phyloP scores from a whole-genome alignment of 2,113 vertebrate species.

The Thalassoma bifasciatum region DNA sequence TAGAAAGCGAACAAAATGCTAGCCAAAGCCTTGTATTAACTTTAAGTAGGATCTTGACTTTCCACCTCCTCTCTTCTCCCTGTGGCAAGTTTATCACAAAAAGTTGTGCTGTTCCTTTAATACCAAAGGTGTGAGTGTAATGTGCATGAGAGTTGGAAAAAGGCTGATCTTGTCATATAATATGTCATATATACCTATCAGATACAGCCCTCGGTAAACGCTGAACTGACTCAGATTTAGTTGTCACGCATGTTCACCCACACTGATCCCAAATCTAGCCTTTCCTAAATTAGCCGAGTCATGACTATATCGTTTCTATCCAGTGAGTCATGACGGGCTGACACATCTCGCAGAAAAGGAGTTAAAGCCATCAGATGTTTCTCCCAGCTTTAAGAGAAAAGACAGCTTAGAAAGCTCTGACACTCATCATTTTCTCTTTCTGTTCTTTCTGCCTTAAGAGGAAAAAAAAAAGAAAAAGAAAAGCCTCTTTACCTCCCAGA shows the following conservation, averaged over 20 bases:
- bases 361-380: constrained; percentile 61
- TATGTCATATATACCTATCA: constrained; percentile 15
- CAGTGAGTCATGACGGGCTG: constrained; percentile 46
- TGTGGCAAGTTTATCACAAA: too few relatives aligned
- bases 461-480: constrained; percentile 45
- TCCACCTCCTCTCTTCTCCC: too few relatives aligned
- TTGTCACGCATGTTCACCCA: constrained; percentile 25
- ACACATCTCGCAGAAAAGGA: constrained; percentile 53
- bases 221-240: constrained; percentile 44
- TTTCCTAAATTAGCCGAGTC: constrained; percentile 61
- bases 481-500: constrained; percentile 74
- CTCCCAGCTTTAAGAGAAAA: constrained; percentile 65
- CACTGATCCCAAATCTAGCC: constrained; percentile 48
- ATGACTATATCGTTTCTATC: constrained; percentile 46
- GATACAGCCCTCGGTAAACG: not conserved
- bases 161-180: not conserved
- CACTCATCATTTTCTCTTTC: constrained; percentile 59
- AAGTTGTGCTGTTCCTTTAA: not conserved
- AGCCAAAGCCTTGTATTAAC: not conserved
- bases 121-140: not conserved
- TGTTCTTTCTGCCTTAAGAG: constrained; percentile 50
- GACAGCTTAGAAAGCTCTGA: constrained; percentile 68
- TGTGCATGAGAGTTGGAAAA: too few relatives aligned
- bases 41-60: too few relatives aligned
- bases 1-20: too few relatives aligned